These are phyloP conservation scores for Manis javanica DNA, from an alignment of 2,797 vertebrate genomes.

Conservation along the genomic window DNA sequence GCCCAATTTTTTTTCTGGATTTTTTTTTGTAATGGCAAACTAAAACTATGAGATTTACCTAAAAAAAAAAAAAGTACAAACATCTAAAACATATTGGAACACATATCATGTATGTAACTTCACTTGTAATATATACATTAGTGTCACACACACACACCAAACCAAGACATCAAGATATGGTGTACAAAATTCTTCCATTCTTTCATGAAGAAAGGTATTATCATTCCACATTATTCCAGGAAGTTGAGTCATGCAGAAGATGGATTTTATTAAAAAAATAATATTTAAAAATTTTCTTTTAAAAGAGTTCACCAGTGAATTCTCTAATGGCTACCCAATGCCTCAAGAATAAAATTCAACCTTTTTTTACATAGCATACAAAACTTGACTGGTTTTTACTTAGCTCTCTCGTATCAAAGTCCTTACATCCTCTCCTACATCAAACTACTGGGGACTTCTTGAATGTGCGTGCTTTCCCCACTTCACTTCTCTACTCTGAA, in stretches of 20 bases:
- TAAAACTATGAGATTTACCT: background rate
- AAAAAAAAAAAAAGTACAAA: slow-evolving; percentile 9
- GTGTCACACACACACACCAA: background rate
- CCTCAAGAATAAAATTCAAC: background rate
- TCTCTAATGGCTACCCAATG: background rate
- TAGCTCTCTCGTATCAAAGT: background rate
- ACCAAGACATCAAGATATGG: background rate
- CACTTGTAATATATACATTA: background rate
- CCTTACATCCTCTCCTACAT: background rate
- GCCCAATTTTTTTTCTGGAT: background rate
- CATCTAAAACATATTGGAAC: background rate
- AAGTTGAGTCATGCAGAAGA: background rate
- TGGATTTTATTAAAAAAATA: background rate
- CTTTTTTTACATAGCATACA: background rate
- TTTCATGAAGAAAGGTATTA: background rate
- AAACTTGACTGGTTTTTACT: background rate
- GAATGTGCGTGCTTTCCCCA: background rate
- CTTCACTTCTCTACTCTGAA: background rate
- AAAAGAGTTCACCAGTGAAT: background rate
- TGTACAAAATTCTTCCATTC: background rate
- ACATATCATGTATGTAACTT: background rate
- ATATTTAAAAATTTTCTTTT: background rate
- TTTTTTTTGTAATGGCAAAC: background rate
- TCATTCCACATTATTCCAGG: background rate
- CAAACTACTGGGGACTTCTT: background rate